Base-by-base conservation (phyloP, 2,888 invertebrate species). In the Eupsilia transversa region DNA sequence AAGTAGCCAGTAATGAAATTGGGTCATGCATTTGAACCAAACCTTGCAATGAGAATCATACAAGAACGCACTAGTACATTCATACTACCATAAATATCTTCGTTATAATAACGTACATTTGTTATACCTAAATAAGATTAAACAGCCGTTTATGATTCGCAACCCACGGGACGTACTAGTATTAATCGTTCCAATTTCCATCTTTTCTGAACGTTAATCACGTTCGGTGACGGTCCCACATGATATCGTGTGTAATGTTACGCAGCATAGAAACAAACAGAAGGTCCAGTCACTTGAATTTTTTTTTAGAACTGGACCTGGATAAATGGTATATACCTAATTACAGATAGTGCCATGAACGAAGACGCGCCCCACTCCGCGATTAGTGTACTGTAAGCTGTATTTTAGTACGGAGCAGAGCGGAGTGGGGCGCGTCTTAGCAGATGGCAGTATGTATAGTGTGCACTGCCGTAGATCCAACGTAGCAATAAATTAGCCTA, bases 151-250 rank as follows among this genome's bases (percentile, higher is more conserved):
- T 57, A 67, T 35, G 63, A 70, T 35, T 64, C 46, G 20, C 65
- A n/a, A 12, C 30, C 63, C 81, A 60, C 60, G 30, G 49, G 43
- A 52, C 59, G 57, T 77, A 66, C 82, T 82, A 82, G 82, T 72
- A 82, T 82, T 85, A 82, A 82, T 85, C 77, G 85, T 49, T 72
- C 61, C 67, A 82, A 83, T 83, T 83, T 85, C 71, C 79, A 83
- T 83, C 82, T 83, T 85, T 83, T 83, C 85, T 82, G 63, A 82
- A 83, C 83, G 82, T 83, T 83, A 82, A 83, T 83, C 82, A 83
- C 85, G 70, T 82, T 82, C 72, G 56, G 67, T 77, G 82, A 69
- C 72, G 71, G 85, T 82, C 63, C 54, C 69, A 80, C 67, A 77
- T 70, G 85, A 77, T 82, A 82, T 60, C 85, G 38, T 56, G 77